phyloP scores from a whole-genome alignment of 2,888 invertebrate species.

The Lymantria monacha region DNA sequence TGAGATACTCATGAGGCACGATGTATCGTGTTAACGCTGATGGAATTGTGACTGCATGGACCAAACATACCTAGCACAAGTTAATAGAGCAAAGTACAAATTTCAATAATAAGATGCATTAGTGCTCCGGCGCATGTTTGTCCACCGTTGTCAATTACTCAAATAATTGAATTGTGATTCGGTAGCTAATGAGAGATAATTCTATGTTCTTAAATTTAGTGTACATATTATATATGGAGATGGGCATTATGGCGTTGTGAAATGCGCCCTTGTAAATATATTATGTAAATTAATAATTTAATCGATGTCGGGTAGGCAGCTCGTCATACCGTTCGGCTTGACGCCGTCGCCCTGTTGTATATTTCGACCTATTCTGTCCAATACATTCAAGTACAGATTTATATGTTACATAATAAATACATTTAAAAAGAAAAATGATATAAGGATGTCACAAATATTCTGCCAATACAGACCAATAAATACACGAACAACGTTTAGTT shows the following conservation, averaged over 20 bases:
- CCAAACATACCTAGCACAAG: slow-evolving; percentile 77
- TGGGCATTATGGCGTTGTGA: slow-evolving; percentile 77
- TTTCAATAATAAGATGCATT: slow-evolving; percentile 76
- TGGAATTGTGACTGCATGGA: slow-evolving; percentile 70
- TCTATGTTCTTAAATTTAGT: slow-evolving; percentile 79
- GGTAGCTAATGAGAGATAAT: slow-evolving; percentile 82
- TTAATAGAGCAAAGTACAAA: slow-evolving; percentile 78
- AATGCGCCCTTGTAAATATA: slow-evolving; percentile 76
- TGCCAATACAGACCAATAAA: slow-evolving; percentile 70
- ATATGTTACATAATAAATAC: slow-evolving; percentile 70
- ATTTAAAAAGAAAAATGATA: no score
- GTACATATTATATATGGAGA: slow-evolving; percentile 80
- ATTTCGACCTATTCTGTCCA: slow-evolving; percentile 70
- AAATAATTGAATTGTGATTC: slow-evolving; percentile 81
- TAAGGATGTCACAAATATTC: slow-evolving; percentile 74
- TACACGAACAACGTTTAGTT: slow-evolving; percentile 64
- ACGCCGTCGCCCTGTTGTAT: slow-evolving; percentile 52
- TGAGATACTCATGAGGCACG: slow-evolving; percentile 7
- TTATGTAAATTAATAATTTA: slow-evolving; percentile 78
- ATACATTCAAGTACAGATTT: slow-evolving; percentile 71
- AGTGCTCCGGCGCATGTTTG: slow-evolving; percentile 78
- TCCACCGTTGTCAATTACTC: slow-evolving; percentile 82
- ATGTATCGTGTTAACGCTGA: slow-evolving; percentile 26
- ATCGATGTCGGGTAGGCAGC: slow-evolving; percentile 51
- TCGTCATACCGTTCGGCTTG: slow-evolving; percentile 35